phyloP scores from a whole-genome alignment of 2,113 vertebrate species.

The Psittacara wagleri region DNA sequence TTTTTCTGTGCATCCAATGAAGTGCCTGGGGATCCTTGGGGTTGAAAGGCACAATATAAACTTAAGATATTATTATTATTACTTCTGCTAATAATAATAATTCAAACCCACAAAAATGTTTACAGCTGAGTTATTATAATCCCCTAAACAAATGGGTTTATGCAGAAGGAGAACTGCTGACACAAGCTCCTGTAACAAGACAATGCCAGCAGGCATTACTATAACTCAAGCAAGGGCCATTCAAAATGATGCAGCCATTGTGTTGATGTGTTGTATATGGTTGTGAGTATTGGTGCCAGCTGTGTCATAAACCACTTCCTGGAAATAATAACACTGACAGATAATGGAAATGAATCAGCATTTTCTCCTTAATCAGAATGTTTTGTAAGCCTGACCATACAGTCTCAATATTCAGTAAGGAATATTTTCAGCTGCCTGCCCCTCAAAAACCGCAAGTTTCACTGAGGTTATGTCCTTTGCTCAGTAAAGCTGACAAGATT shows the following conservation, averaged over 20 bases:
- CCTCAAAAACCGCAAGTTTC: background rate
- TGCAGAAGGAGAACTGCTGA: slow-evolving; percentile 49
- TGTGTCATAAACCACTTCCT: slow-evolving; percentile 33
- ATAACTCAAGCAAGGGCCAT: slow-evolving; percentile 50
- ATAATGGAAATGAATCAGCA: background rate
- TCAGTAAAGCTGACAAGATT: slow-evolving; percentile 50
- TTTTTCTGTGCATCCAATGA: background rate
- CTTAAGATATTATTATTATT: background rate
- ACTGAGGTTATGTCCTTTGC: slow-evolving; percentile 5
- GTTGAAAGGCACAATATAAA: slow-evolving; percentile 12
- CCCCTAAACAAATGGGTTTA: slow-evolving; percentile 19
- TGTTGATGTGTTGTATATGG: background rate
- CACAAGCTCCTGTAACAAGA: slow-evolving; percentile 18
- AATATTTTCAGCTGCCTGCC: background rate
- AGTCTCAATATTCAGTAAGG: background rate
- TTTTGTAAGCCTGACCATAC: background rate
- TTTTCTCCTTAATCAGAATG: slow-evolving; percentile 7
- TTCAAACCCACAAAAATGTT: slow-evolving; percentile 29
- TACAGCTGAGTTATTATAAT: background rate
- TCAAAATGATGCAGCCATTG: slow-evolving; percentile 12
- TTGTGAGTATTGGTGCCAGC: slow-evolving; percentile 6
- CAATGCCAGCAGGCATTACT: background rate
- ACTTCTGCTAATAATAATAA: slow-evolving; percentile 40
- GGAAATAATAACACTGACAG: slow-evolving; percentile 7
- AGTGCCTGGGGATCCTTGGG: background rate